Evolutionary conservation across 2,888 invertebrate species (phyloP).

Genomic region (Aporophyla lueneburgensis): DNA sequence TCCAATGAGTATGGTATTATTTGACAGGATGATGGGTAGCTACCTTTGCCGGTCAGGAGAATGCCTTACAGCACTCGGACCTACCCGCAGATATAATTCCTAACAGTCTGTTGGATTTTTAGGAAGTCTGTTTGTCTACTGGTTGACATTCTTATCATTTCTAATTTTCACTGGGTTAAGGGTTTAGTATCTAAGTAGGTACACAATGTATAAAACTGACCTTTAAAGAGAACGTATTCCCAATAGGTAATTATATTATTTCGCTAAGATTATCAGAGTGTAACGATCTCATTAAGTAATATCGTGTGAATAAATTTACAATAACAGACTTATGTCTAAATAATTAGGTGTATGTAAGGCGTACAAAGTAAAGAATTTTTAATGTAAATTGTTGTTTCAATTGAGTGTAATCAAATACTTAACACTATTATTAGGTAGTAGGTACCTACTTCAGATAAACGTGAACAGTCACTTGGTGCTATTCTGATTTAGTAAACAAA

Average conservation of each 20-base stretch:
- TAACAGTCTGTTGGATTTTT: background rate
- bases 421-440: slow-evolving; percentile 18
- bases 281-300: slow-evolving; percentile 63
- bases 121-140: background rate
- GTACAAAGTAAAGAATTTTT: slow-evolving; percentile 20
- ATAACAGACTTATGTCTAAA: slow-evolving; percentile 10
- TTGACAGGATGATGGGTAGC: background rate
- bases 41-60: background rate
- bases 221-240: slow-evolving; percentile 32
- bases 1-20: background rate
- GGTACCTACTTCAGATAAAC: slow-evolving; percentile 28
- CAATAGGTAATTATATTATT: slow-evolving; percentile 28
- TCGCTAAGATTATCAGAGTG: slow-evolving; percentile 49
- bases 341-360: slow-evolving; percentile 15
- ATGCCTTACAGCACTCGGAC: background rate
- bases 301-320: slow-evolving; percentile 45
- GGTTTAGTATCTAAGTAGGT: background rate
- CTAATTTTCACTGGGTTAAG: slow-evolving; percentile 10
- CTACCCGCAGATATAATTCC: background rate
- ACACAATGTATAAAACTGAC: slow-evolving; percentile 1
- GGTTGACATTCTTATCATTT: background rate
- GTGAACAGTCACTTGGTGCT: slow-evolving; percentile 13
- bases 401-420: slow-evolving; percentile 32
- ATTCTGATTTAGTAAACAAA: slow-evolving; percentile 32
- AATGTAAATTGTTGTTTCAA: slow-evolving; percentile 29